Conservation (phyloP, 2,113 vertebrate species). For the Cyphomyrus plagiostoma region DNA sequence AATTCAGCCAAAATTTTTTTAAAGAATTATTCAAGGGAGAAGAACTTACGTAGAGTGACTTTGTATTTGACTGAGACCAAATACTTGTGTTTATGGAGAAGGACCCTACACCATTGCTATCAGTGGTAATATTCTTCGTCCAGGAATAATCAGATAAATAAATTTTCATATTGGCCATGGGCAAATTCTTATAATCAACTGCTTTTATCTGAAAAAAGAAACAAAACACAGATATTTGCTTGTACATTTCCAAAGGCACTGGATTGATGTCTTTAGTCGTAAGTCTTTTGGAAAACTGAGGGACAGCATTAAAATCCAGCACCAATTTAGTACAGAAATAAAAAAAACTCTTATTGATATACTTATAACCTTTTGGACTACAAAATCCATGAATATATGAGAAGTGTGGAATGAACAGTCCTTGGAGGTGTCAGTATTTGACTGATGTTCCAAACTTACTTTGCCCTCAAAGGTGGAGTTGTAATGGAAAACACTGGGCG, state of each 20-base stretch:
- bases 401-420: not conserved
- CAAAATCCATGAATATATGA: not conserved
- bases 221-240: not conserved
- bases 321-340: not conserved
- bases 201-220: not conserved
- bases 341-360: not conserved
- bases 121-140: not conserved
- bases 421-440: not conserved
- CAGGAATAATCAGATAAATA: not conserved
- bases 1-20: not conserved
- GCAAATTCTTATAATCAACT: not conserved
- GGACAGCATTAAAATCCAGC: not conserved
- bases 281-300: not conserved
- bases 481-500: not conserved
- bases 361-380: not conserved
- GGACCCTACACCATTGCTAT: not conserved
- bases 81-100: slow-evolving; percentile 5
- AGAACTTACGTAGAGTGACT: not conserved
- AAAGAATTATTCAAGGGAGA: not conserved
- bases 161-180: slow-evolving; percentile 1
- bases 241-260: not conserved
- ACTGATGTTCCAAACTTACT: not conserved
- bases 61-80: not conserved
- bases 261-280: not conserved
- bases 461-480: not conserved